These are phyloP conservation scores for Cephus runcator DNA, from an alignment of 2,888 invertebrate species.

Conservation along the genomic window DNA sequence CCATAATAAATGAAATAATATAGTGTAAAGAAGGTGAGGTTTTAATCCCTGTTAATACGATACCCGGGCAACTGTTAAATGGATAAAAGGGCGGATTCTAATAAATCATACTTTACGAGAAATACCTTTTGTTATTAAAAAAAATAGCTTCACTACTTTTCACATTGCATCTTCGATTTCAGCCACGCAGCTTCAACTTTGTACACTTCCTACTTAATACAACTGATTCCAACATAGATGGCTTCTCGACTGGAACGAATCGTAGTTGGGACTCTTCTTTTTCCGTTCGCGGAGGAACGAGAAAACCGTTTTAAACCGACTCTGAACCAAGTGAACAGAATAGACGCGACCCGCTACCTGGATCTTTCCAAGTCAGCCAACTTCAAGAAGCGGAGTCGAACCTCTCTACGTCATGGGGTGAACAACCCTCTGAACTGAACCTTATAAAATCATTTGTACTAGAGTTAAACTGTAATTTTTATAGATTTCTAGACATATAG, in stretches of 20 bases:
- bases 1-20: background rate
- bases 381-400: conserved; percentile 32
- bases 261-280: background rate
- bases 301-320: background rate
- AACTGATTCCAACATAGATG: background rate
- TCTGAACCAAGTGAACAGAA: conserved; percentile 15
- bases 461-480: conserved; percentile 20
- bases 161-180: background rate
- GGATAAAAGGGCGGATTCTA: too few species aligned
- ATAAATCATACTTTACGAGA: background rate
- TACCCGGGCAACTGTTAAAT: too few species aligned
- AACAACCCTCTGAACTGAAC: conserved; percentile 29
- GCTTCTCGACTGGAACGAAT: background rate
- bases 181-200: background rate
- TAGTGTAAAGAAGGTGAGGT: too few species aligned
- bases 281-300: background rate
- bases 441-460: conserved; percentile 6
- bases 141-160: background rate
- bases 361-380: conserved; percentile 34
- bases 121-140: background rate
- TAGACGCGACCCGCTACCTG: conserved; percentile 33
- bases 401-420: conserved; percentile 24
- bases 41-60: too few species aligned
- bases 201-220: background rate
- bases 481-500: background rate